Evolutionary conservation across 2,888 invertebrate species (phyloP).

Genomic region (Cheilosia impressa): DNA sequence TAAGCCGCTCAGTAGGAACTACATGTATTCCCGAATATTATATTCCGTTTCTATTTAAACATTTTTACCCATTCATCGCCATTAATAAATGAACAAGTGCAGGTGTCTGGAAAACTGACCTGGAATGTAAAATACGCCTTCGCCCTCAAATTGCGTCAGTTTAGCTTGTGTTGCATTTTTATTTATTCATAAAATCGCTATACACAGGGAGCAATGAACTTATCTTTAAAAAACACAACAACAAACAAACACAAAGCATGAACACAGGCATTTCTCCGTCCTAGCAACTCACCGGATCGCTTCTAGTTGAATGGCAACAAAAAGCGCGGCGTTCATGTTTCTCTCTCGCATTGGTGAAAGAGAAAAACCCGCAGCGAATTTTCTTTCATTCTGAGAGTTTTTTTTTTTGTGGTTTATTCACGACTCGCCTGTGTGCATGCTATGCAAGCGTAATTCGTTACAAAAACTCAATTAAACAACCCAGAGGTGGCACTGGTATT

Average conservation of each 20-base stretch:
- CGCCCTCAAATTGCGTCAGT: neutral
- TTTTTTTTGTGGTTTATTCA: constrained; percentile 59
- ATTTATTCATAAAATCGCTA: constrained; percentile 1
- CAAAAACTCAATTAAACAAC: constrained; percentile 42
- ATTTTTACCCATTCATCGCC: too few relatives aligned
- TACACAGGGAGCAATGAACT: constrained; percentile 31
- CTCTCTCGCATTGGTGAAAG: constrained; percentile 11
- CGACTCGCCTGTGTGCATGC: constrained; percentile 19
- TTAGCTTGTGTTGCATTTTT: neutral
- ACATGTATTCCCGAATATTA: too few relatives aligned
- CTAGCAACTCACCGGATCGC: constrained; percentile 4
- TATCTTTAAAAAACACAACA: neutral
- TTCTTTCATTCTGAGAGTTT: constrained; percentile 47
- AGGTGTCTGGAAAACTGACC: neutral
- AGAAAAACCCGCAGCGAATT: constrained; percentile 34
- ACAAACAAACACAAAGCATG: neutral
- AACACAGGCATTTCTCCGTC: constrained; percentile 23
- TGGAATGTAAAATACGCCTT: neutral
- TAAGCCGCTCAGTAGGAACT: too few relatives aligned
- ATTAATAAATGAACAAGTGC: neutral
- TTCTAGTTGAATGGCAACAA: constrained; percentile 22
- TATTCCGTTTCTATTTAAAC: too few relatives aligned
- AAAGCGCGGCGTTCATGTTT: constrained; percentile 22
- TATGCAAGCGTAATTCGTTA: constrained; percentile 38
- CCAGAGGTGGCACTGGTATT: neutral